Base-by-base conservation (phyloP, 2,797 vertebrate genomes). In the Tenualosa ilisha region DNA sequence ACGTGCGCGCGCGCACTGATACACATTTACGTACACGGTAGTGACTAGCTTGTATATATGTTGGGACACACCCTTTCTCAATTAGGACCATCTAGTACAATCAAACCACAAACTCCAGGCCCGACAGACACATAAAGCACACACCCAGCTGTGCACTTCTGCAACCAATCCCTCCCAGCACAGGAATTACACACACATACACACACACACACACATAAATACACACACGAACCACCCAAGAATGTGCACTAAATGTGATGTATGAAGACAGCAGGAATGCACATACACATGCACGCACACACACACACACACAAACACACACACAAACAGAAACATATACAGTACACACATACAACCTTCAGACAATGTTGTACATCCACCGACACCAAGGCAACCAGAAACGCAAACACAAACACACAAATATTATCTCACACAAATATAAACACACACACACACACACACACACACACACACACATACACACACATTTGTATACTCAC, bases 1-100 rank as follows among this genome's bases (percentile, higher is more conserved):
- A 82, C 24, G 84, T 22, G 37, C 20, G 83, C 61, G 82, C 49
- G 54, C 17, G 43, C 53, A 87, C 79, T 81, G 11, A 75, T 7
- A 46, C 37, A 79, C 72, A 8, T 46, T 20, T 46, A 46, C 6
- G 6, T 79, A 46, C 17, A 46, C 37, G 46, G 9, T 46, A 43
- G 72, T 79, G 72, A 43, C 72, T 79, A 43, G 72, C 72, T 46
- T 79, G 37, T 79, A 22, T 40, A 79, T 46, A 75, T 79, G 72
- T 79, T 75, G 37, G 40, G 40, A 6, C 72, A 79, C 72, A 79
- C 40, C 72, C 72, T 46, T 46, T 20, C 72, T 46, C 72, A 79
- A 79, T 79, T 79, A 79, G 17, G 40, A 20, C 72, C 72, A 46
- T 79, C 72, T 17, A 46, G 72, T 79, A 46, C 72, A 79, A 46